Evolutionary conservation across 2,797 vertebrate species (phyloP), one percentile per base, ranked within the genome.

Genomic region (Pagetopsis macropterus): DNA sequence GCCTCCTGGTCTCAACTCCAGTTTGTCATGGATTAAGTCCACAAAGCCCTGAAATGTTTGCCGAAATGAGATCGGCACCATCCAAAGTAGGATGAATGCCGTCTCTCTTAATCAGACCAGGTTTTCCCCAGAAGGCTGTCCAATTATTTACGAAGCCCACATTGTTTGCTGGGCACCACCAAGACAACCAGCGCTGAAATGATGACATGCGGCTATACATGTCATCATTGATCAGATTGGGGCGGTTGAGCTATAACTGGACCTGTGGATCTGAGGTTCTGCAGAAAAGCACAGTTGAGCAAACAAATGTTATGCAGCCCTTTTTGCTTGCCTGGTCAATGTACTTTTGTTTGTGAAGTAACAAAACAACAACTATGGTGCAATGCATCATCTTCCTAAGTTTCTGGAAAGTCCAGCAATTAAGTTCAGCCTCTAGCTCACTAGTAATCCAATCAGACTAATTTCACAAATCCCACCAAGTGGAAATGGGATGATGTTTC

Each of bases 371-470:
- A 41, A 33, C 19, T 16, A 1, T 66, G 41, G 23, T 51, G 46
- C 70, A 74, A 33, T 73, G 56, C 64, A 71, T 83, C 68, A 56
- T 31, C 56, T 43, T 14, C 27, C 21, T 6, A 59, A 40, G 14
- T 69, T 65, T 77, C 13, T 12, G 46, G 21, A 54, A 67, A 71
- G 75, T 69, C 69, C 61, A 49, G 31, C 27, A 74, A 44, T 79
- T 72, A 61, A 77, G 13, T 21, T 33, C 21, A 63, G n/a, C 50
- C 31, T 61, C 33, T 2, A n/a, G 15, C 31, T 46, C 69, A 13
- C 19, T 19, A 31, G 12, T 41, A 17, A 50, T 65, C 40, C 51
- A 83, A 82, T 84, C 63, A 85, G 15, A 65, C 40, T 70, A 21
- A 65, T 77, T 68, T 49, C 13, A 40, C 17, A 73, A 77, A 74